Evolutionary conservation across 2,113 vertebrate genomes (phyloP), one percentile per base, ranked within the genome.

Genomic region (Hipposideros armiger): DNA sequence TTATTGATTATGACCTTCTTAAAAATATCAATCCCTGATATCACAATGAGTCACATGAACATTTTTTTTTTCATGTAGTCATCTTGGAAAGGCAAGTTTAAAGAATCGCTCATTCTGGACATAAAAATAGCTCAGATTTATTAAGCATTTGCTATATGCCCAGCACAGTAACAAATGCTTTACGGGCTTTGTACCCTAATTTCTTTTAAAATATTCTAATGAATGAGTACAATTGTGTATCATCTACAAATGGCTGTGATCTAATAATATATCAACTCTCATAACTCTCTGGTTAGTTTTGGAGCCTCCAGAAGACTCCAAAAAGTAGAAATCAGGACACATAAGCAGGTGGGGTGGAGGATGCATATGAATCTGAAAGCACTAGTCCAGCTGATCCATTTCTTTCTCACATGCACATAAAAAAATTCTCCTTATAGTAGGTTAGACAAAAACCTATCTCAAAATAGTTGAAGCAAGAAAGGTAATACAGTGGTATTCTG

Each of bases 1-100:
- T 73, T 91, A 85, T 86, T 85, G 82, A 91, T 94, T 66, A 88
- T 78, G 50, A 83, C 32, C 52, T 95, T 88, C 64, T 94, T 95
- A 36, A 90, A 95, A 82, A 76, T 87, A 58, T 64, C 94, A 80
- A 67, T 30, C 16, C 74, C 94, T 66, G 66, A 60, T 90, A 64
- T 36, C 30, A 58, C 80, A 88, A 84, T 60, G 58, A 67, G 26
- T 67, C 40, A 5, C 36, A 30, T 69, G 74, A 30, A 84, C 87
- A 83, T 54, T 72, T 90, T 87, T 66, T 14, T 73, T 87, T 91
- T 45, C 26, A 50, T 54, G 32, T 58, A 28, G 17, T 60, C 52
- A 77, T 91, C 52, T 90, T 94, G 74, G 50, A 91, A 77, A 91
- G 60, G 54, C 24, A 94, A 77, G 54, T 70, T 82, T 30, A 94